Percentiles rank a stretch among this genome's conserved stretches.
These are phyloP conservation scores for Xenopus laevis DNA, from an alignment of 2,113 vertebrate species.

Conservation along the genomic window DNA sequence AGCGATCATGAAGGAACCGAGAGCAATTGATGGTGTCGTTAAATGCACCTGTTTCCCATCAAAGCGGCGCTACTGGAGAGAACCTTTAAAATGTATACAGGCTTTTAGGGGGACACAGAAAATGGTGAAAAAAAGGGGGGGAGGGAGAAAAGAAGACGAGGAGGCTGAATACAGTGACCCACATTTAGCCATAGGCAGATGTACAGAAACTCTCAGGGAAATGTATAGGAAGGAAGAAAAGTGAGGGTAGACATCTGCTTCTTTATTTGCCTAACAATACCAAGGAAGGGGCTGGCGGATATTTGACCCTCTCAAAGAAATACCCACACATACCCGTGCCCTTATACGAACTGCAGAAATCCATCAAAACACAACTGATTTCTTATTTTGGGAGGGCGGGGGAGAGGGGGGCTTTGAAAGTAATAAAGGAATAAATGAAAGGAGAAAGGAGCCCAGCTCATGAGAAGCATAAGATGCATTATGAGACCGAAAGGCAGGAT, in stretches of 20 bases:
- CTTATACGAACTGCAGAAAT: neutral
- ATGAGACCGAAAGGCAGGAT: too few relatives aligned
- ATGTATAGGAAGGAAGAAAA: conserved; percentile 35
- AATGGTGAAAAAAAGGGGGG: neutral
- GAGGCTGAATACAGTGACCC: neutral
- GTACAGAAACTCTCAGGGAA: conserved; percentile 7
- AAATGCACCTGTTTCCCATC: conserved; percentile 39
- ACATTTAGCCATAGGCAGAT: neutral
- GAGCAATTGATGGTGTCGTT: conserved; percentile 33
- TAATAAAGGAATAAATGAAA: too few relatives aligned
- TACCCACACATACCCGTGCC: neutral
- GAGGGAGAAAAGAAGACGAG: neutral
- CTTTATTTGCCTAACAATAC: conserved; percentile 52
- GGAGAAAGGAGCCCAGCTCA: too few relatives aligned
- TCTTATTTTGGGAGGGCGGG: neutral
- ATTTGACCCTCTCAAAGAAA: conserved; percentile 55
- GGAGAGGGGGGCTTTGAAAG: too few relatives aligned
- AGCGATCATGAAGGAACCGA: conserved; percentile 22
- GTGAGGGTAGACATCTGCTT: conserved; percentile 57
- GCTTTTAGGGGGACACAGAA: neutral
- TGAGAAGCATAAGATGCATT: too few relatives aligned
- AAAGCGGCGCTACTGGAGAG: conserved; percentile 24
- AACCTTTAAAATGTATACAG: conserved; percentile 10
- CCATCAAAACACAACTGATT: neutral
- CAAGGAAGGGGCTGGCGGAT: conserved; percentile 55